Evolutionary conservation across 53 echinoderm and acorn worm species (phyloP), one percentile per base, ranked within the genome.

Genomic region (Actinopyga echinites): DNA sequence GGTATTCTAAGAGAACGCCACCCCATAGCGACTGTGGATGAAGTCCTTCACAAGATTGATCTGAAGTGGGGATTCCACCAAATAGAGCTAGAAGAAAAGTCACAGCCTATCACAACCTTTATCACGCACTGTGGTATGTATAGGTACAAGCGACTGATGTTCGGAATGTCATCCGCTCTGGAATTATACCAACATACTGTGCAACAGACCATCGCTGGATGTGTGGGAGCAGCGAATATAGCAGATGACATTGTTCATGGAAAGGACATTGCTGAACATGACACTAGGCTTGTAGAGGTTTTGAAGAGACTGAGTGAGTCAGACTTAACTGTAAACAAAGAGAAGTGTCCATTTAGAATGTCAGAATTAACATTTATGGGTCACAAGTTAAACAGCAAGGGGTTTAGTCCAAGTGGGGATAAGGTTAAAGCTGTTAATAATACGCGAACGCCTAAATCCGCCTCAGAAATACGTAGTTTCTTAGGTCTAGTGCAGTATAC

Each of bases 51-150:
- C 42, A 93, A 90, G 44, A 61, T 93, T 29, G 86, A 92, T 65
- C 79, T 92, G 20, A 90, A 87, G n/a, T 74, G n/a, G 87, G 93
- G 93, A 29, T 87, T 71, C 56, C 90, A 93, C 60, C 89, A 93
- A 52, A 64, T 93, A 7, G 87, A 90, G 61, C 82, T 92, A 1
- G 83, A 56, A 28, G 38, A 57, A 13, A 78, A 84, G 37, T 93
- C 87, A 30, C 56, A 86, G 33, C 21, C 69, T 4, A 63, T 89
- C 17, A 89, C 86, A 28, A 89, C 93, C 20, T 92, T 92, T 59
- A 89, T 89, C 4, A 89, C 86, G 11, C 85, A 89, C 28, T 67
- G 83, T 21, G 92, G 89, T 24, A 73, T 89, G 30, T 89, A 86
- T 69, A 56, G 85, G 1, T 85, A 87, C 78, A 87, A 91, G 31